Base-by-base conservation (phyloP, 2,113 vertebrate species). In the Chionodraco myersi region DNA sequence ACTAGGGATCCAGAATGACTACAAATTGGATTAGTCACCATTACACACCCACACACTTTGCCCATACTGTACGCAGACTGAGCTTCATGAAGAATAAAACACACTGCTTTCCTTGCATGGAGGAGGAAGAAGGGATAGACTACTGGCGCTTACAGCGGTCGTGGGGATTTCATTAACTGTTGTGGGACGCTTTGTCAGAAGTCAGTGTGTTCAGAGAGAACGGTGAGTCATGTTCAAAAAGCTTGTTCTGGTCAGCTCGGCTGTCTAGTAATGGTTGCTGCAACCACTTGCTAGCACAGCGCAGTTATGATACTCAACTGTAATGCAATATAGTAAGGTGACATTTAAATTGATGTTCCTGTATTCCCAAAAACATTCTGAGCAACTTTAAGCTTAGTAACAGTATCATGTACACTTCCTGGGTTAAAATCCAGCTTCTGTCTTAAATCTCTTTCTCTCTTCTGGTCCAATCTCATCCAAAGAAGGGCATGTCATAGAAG, bases 21-120 rank as follows among this genome's bases (percentile, higher is more conserved):
- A 83, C 77, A 93, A 94, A 95, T 94, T 93, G 94, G 93, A 94
- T 95, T 94, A 96, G 90, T 89, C 80, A 90, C 90, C 86, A 88
- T 93, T 94, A 95, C 94, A 86, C 79, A 72, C 70, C 85, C 88
- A 92, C 90, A 82, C 89, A 89, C 64, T 82, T 63, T 53, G 71
- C 60, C 66, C 72, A 65, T 72, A 80, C 74, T 80, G 74, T 80
- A 85, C 30, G 5, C 62, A 75, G 10, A 21, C 21, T 21, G 21
- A 51, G 79, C 73, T 77, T 72, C 57, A 71, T 69, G 52, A 79
- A 74, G 72, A 60, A 87, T 48, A 61, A 84, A 80, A 82, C 82
- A 26, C 64, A 56, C 23, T 45, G 80, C 74, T 87, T 70, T 89
- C 77, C 77, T 62, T 76, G 66, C 51, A 74, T 67, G 66, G 71